Conservation (phyloP, 2,888 invertebrate genomes). For the Prenolepis imparis region DNA sequence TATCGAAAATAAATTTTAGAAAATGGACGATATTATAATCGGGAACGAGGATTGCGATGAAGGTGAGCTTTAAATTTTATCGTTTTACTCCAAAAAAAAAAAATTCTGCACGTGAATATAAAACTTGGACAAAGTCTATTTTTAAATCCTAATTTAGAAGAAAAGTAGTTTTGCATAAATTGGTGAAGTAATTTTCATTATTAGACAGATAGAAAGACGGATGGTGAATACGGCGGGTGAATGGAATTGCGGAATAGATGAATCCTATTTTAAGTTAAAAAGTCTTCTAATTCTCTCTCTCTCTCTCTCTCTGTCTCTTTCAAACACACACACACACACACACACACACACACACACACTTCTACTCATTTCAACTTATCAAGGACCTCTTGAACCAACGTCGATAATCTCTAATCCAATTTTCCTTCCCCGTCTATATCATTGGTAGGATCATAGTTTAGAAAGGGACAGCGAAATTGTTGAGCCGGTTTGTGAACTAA, state of each 20-base stretch:
- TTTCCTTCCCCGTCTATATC: background rate
- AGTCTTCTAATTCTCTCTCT: conserved; percentile 6
- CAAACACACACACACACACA: too few species aligned
- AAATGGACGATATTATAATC: background rate
- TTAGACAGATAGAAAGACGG: background rate
- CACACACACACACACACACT: background rate
- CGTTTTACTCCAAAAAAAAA: background rate
- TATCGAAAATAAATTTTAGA: background rate
- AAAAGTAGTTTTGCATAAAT: conserved; percentile 33
- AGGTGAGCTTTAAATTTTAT: background rate
- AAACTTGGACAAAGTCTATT: conserved; percentile 12
- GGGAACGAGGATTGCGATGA: background rate
- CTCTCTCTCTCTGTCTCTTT: too few species aligned
- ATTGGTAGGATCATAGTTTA: background rate
- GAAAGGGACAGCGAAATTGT: conserved; percentile 12
- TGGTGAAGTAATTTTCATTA: conserved; percentile 30
- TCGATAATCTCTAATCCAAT: conserved; percentile 39
- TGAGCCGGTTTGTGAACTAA: conserved; percentile 19
- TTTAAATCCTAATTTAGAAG: background rate
- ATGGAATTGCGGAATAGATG: background rate
- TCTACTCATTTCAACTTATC: background rate
- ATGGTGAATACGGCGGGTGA: background rate
- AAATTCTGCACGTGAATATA: background rate
- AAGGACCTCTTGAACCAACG: background rate
- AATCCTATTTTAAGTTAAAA: conserved; percentile 26